A percentile compares a stretch with the other conserved stretches of the same genome.
These are phyloP conservation scores for Pseudorectes ferrugineus DNA, from an alignment of 2,113 vertebrate genomes.

Conservation along the genomic window DNA sequence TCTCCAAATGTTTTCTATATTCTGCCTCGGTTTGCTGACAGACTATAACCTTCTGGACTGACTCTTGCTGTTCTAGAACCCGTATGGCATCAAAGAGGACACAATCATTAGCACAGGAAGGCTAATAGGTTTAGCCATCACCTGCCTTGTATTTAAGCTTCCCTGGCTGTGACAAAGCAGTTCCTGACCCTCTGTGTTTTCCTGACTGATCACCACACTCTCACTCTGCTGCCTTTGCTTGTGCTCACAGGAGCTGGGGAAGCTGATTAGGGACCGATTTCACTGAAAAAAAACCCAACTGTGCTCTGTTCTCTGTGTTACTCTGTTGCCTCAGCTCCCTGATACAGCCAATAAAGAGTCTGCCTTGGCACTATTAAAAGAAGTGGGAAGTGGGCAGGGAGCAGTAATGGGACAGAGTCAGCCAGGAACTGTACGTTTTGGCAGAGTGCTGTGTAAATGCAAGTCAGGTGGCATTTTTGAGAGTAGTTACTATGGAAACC, in stretches of 20 bases:
- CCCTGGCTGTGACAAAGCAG: neutral
- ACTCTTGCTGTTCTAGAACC: neutral
- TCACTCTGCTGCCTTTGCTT: neutral
- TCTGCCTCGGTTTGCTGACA: neutral
- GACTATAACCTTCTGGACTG: neutral
- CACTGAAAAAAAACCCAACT: accelerated
- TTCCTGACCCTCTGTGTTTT: neutral
- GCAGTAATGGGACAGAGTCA: neutral
- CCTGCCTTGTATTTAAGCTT: neutral
- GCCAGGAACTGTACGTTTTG: neutral
- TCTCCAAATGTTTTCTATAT: neutral
- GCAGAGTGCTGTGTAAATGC: neutral
- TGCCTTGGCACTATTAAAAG: neutral
- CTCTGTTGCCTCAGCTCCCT: neutral
- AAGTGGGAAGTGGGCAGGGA: neutral
- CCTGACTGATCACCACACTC: neutral
- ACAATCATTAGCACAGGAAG: accelerated
- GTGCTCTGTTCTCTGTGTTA: neutral
- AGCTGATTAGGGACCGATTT: neutral
- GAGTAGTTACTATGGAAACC: constrained; percentile 19
- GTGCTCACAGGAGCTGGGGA: neutral
- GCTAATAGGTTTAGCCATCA: neutral
- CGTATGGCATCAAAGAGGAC: neutral
- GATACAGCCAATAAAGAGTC: neutral
- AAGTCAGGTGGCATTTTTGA: neutral